Percentiles rank a stretch among this genome's conserved stretches.
phyloP scores from a whole-genome alignment of 2,797 vertebrate genomes.

The Heterohyrax brucei region DNA sequence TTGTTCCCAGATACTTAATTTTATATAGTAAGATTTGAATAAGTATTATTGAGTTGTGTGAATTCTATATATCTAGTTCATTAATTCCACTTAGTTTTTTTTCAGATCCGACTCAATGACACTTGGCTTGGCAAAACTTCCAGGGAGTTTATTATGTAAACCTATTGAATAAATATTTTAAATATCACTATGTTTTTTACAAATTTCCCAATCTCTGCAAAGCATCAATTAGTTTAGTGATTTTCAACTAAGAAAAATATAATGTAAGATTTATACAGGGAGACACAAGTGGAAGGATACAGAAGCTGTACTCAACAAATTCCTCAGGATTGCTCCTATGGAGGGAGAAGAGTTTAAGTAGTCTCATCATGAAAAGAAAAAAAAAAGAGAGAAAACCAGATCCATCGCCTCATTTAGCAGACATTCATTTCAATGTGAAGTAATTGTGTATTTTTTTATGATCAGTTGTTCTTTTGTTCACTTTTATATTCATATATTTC shows the following conservation, averaged over 20 bases:
- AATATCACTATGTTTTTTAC: not conserved
- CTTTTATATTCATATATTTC: no score
- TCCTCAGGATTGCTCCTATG: not conserved
- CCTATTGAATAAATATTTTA: not conserved
- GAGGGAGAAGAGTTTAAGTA: not conserved
- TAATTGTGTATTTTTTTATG: no score
- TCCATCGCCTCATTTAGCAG: no score
- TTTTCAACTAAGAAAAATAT: conserved; percentile 10
- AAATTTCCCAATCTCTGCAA: not conserved
- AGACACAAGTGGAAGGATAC: not conserved
- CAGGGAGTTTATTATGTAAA: not conserved
- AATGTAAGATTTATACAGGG: not conserved
- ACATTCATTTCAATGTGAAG: no score
- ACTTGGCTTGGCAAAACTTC: not conserved
- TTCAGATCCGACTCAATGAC: no score
- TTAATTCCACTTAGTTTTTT: not conserved
- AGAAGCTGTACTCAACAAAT: conserved; percentile 6
- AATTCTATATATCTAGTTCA: not conserved
- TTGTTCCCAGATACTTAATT: not conserved
- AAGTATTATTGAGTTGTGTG: not conserved
- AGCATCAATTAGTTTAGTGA: not conserved
- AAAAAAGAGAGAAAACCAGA: no score
- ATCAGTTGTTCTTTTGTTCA: no score
- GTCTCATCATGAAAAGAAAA: no score
- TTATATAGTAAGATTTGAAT: not conserved